Evolutionary conservation across 1,140 invertebrate species (phyloP).

Genomic region (Tachypleus tridentatus): DNA sequence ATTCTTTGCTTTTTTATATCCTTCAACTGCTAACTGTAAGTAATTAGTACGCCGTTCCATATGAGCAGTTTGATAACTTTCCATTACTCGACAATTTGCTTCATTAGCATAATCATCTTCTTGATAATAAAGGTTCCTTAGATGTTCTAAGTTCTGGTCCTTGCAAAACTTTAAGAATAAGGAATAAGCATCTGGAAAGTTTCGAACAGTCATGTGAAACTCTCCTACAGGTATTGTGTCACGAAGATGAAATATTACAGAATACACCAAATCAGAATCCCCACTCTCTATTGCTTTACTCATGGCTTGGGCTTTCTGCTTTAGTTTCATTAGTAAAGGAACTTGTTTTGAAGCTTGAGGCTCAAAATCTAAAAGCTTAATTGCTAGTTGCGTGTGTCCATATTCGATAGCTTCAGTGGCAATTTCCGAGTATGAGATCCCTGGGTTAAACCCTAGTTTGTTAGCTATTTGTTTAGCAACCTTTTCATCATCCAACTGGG

Average conservation of each 20-base stretch:
- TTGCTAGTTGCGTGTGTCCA: constrained; percentile 74
- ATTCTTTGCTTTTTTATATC: constrained; percentile 44
- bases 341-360: constrained; percentile 76
- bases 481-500: constrained; percentile 61
- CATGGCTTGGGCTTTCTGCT: constrained; percentile 60
- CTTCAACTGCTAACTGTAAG: too few relatives aligned
- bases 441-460: constrained; percentile 73
- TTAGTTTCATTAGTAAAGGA: constrained; percentile 67
- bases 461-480: constrained; percentile 77
- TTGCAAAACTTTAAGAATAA: constrained; percentile 82
- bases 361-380: constrained; percentile 80
- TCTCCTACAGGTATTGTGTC: constrained; percentile 67
- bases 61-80: constrained; percentile 48
- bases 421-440: constrained; percentile 87
- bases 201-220: constrained; percentile 72
- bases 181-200: constrained; percentile 70
- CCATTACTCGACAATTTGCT: constrained; percentile 56
- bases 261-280: constrained; percentile 77
- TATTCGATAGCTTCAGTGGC: constrained; percentile 76
- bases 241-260: constrained; percentile 67
- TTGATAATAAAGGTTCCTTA: constrained; percentile 74
- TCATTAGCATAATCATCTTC: constrained; percentile 80
- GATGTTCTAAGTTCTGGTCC: constrained; percentile 59
- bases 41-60: constrained; percentile 3
- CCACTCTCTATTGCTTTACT: constrained; percentile 87